Conservation (phyloP, 1,140 invertebrate genomes). For the Triops longicaudatus region DNA sequence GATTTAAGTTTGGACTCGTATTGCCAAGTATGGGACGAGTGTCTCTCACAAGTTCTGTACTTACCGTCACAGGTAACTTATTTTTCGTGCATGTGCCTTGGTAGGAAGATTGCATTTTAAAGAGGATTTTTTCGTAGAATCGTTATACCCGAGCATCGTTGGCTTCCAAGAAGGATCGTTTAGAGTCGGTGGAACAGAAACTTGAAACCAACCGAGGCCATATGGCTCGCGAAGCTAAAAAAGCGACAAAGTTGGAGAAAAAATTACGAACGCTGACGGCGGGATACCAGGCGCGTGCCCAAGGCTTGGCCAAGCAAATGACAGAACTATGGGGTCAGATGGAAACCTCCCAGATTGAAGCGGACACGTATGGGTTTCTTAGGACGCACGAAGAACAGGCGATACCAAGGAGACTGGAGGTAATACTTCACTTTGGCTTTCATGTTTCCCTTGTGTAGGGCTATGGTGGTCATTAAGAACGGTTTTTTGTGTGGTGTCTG, state of each 20-base stretch:
- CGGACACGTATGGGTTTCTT: conserved; percentile 86
- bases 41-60: conserved; percentile 55
- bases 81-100: conserved; percentile 45
- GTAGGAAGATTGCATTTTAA: background rate
- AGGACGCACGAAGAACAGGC: conserved; percentile 66
- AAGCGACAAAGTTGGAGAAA: conserved; percentile 95
- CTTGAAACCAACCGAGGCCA: conserved; percentile 86
- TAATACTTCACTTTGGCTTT: background rate
- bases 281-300: conserved; percentile 62
- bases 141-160: conserved; percentile 83
- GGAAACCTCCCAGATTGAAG: conserved; percentile 77
- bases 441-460: background rate
- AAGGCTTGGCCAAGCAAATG: conserved; percentile 81
- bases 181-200: conserved; percentile 86
- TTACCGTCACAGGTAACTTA: conserved; percentile 42
- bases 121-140: background rate
- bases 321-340: conserved; percentile 81
- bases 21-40: conserved; percentile 95
- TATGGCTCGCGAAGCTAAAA: conserved; percentile 92
- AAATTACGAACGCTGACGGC: conserved; percentile 90
- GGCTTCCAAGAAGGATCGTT: conserved; percentile 87
- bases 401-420: background rate
- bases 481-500: background rate
- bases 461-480: background rate
- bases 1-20: conserved; percentile 85